phyloP scores from a whole-genome alignment of 2,113 vertebrate genomes.

The Onychostruthus taczanowskii region DNA sequence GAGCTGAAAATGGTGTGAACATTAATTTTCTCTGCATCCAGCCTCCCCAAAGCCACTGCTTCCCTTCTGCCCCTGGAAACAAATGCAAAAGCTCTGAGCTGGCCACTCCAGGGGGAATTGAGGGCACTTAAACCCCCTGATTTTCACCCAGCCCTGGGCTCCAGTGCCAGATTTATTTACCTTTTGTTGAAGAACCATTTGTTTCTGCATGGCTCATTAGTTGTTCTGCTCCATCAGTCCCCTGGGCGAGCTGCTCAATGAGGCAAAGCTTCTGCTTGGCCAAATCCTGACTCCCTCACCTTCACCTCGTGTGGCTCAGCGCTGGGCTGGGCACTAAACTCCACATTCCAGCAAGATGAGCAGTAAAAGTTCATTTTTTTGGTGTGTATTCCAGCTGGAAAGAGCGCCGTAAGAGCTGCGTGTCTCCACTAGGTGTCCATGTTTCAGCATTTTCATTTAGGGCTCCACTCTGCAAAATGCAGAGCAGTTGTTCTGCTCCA shows the following conservation, averaged over 20 bases:
- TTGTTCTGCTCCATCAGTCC: background rate
- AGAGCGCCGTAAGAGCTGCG: background rate
- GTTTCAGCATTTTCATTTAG: constrained; percentile 56
- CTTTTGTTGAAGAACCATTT: background rate
- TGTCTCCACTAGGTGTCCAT: constrained; percentile 70
- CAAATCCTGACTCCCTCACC: background rate
- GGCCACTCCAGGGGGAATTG: background rate
- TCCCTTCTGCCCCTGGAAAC: background rate
- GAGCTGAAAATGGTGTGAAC: background rate
- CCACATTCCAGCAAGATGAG: background rate
- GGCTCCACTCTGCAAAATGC: background rate
- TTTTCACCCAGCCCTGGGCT: background rate
- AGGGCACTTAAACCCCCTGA: background rate
- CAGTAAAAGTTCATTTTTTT: background rate
- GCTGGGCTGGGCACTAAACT: background rate
- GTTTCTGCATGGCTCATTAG: constrained; percentile 3
- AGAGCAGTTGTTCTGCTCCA: background rate
- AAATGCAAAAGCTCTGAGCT: background rate
- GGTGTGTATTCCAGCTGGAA: background rate
- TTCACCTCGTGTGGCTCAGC: background rate
- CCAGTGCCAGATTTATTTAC: background rate
- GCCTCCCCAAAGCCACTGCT: background rate
- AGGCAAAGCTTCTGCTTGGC: background rate
- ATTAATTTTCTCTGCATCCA: background rate
- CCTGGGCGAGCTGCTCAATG: background rate